Base-by-base conservation (phyloP, 2,113 vertebrate genomes). In the Glareola pratincola region DNA sequence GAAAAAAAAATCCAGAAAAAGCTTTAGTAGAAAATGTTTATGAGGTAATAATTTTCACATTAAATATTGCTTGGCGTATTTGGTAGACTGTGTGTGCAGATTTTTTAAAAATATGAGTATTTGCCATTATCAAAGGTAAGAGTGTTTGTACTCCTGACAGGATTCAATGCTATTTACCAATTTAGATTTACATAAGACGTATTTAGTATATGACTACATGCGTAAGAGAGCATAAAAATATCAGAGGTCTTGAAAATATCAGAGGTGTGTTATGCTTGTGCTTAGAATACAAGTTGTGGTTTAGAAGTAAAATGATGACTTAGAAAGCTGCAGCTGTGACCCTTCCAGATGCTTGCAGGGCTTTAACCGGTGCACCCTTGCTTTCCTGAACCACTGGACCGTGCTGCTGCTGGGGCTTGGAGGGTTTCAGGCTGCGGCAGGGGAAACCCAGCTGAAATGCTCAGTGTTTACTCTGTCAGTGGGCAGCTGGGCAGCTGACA, bases 11-110 rank as follows among this genome's bases (percentile, higher is more conserved):
- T 53, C n/a, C 23, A 94, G 80, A 85, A 91, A 86, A 82, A 88
- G 48, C 94, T 95, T 97, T 72, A 93, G 60, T 27, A 79, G 84
- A 94, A 96, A 96, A 93, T 71, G 60, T 96, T 97, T 91, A 96
- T 78, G 76, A 94, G 94, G 81, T 94, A 85, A 77, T 85, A 93
- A 81, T 94, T 76, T 92, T 86, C 69, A 68, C 74, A 43, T 89
- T 80, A 85, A 68, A 85, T 93, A 90, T 64, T 91, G 59, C 29
- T 88, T 91, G 74, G 71, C 43, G 85, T 86, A 85, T 95, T 92
- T 93, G 34, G 39, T 85, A 53, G 62, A 64, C 18, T 67, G 24
- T 30, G 41, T 74, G 48, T 21, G 48, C 16, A 5, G 21, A 48
- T 47, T 68, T 78, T 80, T 91, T 95, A 83, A 84, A 71, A 88